Evolutionary conservation across 2,797 vertebrate genomes (phyloP), one percentile per base, ranked within the genome.

Genomic region (Labroides dimidiatus): DNA sequence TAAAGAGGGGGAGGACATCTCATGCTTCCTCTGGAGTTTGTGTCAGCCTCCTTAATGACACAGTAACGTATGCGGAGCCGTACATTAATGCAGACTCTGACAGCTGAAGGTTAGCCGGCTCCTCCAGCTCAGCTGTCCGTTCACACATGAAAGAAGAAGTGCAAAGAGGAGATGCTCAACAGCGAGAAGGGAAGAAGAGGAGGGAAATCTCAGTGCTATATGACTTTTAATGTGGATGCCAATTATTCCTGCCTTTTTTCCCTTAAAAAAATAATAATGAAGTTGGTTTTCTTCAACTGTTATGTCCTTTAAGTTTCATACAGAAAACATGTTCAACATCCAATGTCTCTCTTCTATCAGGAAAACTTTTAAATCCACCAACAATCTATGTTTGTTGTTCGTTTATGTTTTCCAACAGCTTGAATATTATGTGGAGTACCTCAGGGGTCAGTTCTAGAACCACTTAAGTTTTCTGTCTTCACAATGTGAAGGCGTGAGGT

Each of bases 61-160:
- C 59, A 21, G 51, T 16, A 56, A 48, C 2, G 20, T 67, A 69
- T 56, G 74, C 60, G n/a, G 64, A 71, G 56, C 27, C 48, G 0
- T 36, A 60, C 71, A 67, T 82, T 80, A 74, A 77, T 68, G 79
- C 67, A 54, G 19, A 66, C 45, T 10, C 57, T 79, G 84, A 85
- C 81, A 84, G 71, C 82, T 79, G 69, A 81, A 80, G 77, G 84
- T 87, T 75, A 70, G 61, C 33, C n/a, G 41, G 37, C 41, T 87
- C 70, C 76, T 60, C 42, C 0, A 78, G 84, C 39, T 55, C 42
- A 19, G 52, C 17, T 9, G 20, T 48, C 48, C 54, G 49, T 49
- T 66, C 58, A 66, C 79, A 77, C 64, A 66, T 60, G 45, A 69
- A 58, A 64, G 67, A 58, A 64, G 67, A 37, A 49, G 10, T 41